Conservation (phyloP, 2,113 vertebrate species). For the Hippocampus guttulatus region DNA sequence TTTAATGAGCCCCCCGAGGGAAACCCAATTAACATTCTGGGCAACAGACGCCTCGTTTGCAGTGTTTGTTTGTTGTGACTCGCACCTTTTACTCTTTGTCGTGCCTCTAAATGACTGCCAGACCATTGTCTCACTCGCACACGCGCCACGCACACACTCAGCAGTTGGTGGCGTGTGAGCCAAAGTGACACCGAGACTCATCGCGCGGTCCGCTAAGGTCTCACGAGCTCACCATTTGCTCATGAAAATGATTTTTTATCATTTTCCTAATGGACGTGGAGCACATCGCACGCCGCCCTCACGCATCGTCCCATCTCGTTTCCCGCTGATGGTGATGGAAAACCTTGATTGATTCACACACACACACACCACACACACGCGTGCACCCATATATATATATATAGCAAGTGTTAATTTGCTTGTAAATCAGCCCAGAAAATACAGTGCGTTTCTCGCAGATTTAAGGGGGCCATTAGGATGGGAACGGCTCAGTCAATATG, state of each 20-base stretch:
- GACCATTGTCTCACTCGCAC: not conserved
- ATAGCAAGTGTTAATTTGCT: slow-evolving; percentile 63
- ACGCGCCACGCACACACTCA: too few relatives aligned
- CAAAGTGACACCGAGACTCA: not conserved
- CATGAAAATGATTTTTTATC: slow-evolving; percentile 57
- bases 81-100: not conserved
- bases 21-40: slow-evolving; percentile 29
- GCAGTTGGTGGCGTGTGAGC: not conserved
- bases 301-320: slow-evolving; percentile 36
- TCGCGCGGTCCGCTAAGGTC: not conserved
- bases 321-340: slow-evolving; percentile 54
- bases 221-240: slow-evolving; percentile 49
- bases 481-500: slow-evolving; percentile 60
- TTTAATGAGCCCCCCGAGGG: slow-evolving; percentile 16
- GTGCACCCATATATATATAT: too few relatives aligned
- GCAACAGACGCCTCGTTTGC: not conserved
- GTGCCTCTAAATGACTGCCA: not conserved
- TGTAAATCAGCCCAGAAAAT: slow-evolving; percentile 62
- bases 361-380: slow-evolving; percentile 27
- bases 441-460: slow-evolving; percentile 55
- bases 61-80: not conserved
- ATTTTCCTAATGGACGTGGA: slow-evolving; percentile 52
- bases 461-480: slow-evolving; percentile 66
- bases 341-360: slow-evolving; percentile 53
- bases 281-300: slow-evolving; percentile 33